phyloP scores from a whole-genome alignment of 2,797 vertebrate species.

The Agapornis canus region DNA sequence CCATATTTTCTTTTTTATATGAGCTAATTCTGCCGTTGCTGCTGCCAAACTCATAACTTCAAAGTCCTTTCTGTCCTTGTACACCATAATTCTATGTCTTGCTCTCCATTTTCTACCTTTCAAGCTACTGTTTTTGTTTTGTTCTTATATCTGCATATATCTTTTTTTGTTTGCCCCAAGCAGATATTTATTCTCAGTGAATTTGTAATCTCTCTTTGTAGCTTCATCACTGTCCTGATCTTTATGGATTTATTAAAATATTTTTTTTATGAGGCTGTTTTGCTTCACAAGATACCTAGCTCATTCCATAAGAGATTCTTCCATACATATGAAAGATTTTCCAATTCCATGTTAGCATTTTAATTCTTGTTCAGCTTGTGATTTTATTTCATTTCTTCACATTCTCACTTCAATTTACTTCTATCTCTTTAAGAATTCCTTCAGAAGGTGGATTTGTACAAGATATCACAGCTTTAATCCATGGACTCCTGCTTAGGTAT shows the following conservation, averaged over 20 bases:
- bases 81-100: background rate
- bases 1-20: background rate
- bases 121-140: background rate
- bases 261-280: background rate
- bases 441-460: background rate
- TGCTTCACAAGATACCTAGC: background rate
- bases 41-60: background rate
- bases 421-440: constrained; percentile 8
- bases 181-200: background rate
- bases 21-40: background rate
- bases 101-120: background rate
- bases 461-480: background rate
- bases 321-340: background rate
- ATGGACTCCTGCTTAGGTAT: background rate
- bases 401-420: background rate
- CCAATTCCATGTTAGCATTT: background rate
- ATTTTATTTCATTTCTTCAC: background rate
- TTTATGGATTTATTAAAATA: background rate
- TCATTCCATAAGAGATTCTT: background rate
- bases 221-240: background rate
- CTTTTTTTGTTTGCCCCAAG: background rate
- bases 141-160: background rate
- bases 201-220: background rate
- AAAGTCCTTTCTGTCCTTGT: background rate
- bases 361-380: background rate